Conservation (phyloP, 2,797 vertebrate species). For the Anguilla obscura region DNA sequence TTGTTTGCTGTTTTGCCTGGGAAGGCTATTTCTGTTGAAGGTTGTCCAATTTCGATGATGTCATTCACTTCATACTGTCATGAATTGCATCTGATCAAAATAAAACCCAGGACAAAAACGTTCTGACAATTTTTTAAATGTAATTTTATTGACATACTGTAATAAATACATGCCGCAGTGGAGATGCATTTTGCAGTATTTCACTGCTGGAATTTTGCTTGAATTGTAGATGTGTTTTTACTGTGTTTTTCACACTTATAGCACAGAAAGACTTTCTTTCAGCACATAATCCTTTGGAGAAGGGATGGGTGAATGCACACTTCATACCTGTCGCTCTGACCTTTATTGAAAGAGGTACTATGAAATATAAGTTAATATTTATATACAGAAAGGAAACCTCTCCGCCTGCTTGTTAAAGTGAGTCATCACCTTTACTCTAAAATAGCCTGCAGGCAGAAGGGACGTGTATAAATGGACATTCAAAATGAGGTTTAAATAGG, state of each 20-base stretch:
- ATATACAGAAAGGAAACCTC: not conserved
- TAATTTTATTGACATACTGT: too few species aligned
- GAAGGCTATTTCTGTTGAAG: not conserved
- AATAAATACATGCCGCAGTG: not conserved
- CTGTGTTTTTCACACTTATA: not conserved
- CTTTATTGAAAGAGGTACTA: not conserved
- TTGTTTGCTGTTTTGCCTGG: not conserved
- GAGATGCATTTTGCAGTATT: not conserved
- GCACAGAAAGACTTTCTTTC: not conserved
- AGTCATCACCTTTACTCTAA: conserved; percentile 4
- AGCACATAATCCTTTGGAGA: not conserved
- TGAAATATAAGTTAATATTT: not conserved
- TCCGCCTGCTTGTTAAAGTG: not conserved
- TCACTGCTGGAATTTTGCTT: not conserved
- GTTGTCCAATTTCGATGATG: not conserved
- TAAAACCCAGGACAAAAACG: not conserved
- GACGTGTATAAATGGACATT: not conserved
- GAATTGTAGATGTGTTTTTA: not conserved
- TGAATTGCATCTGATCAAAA: not conserved
- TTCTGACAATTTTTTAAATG: too few species aligned
- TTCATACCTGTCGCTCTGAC: not conserved
- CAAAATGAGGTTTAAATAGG: not conserved
- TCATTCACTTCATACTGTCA: not conserved
- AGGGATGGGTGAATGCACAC: not conserved
- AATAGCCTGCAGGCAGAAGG: not conserved